Percentiles rank a stretch among this genome's conserved stretches.
These are phyloP conservation scores for Drosophila funebris DNA, from an alignment of 1,140 invertebrate species.

Conservation along the genomic window DNA sequence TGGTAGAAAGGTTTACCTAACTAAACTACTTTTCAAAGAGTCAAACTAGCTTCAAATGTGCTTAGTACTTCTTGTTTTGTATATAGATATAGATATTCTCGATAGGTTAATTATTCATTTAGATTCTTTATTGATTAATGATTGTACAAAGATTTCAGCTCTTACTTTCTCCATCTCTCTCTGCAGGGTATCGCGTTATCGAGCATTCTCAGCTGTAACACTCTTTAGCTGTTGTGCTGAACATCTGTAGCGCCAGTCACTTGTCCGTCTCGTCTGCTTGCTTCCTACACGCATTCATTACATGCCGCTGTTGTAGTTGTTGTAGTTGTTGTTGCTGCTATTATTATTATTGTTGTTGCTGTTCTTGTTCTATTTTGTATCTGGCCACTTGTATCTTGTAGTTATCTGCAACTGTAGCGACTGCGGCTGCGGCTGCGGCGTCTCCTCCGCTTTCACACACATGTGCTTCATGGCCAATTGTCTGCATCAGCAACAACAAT, in stretches of 20 bases:
- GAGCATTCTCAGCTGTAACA: not conserved
- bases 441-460: slow-evolving; percentile 60
- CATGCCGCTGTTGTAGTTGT: slow-evolving; percentile 2
- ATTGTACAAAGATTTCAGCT: not conserved
- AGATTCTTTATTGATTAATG: not conserved
- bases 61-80: no score
- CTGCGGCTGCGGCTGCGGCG: no score
- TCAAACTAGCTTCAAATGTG: no score
- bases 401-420: slow-evolving; percentile 41
- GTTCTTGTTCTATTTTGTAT: slow-evolving; percentile 74
- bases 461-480: slow-evolving; percentile 68
- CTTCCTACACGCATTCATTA: slow-evolving; percentile 58
- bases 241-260: slow-evolving; percentile 20
- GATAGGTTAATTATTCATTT: not conserved
- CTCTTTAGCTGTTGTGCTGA: not conserved
- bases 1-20: not conserved
- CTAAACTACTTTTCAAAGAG: no score
- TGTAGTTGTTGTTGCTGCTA: slow-evolving; percentile 17
- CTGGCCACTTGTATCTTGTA: slow-evolving; percentile 75
- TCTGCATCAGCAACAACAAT: slow-evolving; percentile 24
- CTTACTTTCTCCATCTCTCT: not conserved
- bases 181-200: slow-evolving; percentile 10
- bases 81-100: no score
- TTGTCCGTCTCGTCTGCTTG: slow-evolving; percentile 3
- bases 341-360: not conserved